Base-by-base conservation (phyloP, 2,888 invertebrate genomes). In the Proisotoma minuta region DNA sequence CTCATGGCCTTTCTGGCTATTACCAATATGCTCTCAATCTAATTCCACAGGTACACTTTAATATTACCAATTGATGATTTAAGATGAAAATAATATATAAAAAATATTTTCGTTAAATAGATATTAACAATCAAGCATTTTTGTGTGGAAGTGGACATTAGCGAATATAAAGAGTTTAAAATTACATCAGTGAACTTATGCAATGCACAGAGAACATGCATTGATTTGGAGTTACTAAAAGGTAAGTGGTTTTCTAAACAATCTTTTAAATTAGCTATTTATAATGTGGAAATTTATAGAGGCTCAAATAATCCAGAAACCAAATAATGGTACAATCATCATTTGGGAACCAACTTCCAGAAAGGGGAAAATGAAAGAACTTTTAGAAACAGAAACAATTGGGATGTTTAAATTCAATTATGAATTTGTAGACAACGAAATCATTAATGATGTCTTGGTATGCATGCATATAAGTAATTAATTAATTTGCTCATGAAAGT, bases 391-490 rank as follows among this genome's bases (percentile, higher is more conserved):
- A 3, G 29, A 20, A 3, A 28, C n/a, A 24, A 26, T 52, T 52
- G 52, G 52, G 18, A 52, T 4, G 20, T 52, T 52, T 27, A 26
- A 52, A 28, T 24, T 52, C 12, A 28, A 22, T 3, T 52, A 52
- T 24, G 28, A 24, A 3, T 28, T 52, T 20, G 4, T 15, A 2
- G 18, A 28, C 3, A 18, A 47, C 5, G 52, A 52, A 27, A 28
- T n/a, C 3, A 2, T 52, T 83, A 85, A 73, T 87, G 87, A 75
- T 86, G 87, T 69, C 85, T 87, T 0, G 82, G 83, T 39, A 79
- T 84, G 3, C 79, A 81, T 74, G 15, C 34, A 34, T 34, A 8
- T 15, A 34, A 34, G 15, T 34, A 10, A 15, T 34, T 10, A 34
- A 34, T 34, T 34, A 15, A 34, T 8, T 34, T 34, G 15, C 15